These are phyloP conservation scores for Seira ritae DNA, from an alignment of 2,888 invertebrate genomes.

Conservation along the genomic window DNA sequence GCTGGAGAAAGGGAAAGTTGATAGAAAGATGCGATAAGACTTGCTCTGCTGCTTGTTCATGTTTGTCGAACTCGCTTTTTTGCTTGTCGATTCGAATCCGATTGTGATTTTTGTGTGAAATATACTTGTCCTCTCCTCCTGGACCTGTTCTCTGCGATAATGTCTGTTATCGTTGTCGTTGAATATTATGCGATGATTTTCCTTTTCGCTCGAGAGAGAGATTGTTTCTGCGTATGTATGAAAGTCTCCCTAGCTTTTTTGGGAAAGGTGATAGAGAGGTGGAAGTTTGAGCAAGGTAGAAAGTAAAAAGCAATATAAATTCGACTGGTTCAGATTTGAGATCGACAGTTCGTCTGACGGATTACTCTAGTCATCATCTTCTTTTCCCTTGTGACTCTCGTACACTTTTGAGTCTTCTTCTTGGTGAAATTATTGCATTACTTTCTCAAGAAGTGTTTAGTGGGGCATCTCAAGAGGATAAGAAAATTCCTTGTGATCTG, in stretches of 20 bases:
- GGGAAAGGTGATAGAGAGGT: neutral
- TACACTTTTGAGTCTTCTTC: neutral
- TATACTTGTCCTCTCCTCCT: too few relatives aligned
- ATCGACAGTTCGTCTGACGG: constrained; percentile 47
- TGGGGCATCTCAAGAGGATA: too few relatives aligned
- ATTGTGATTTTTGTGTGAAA: neutral
- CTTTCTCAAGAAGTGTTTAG: too few relatives aligned
- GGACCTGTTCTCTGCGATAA: neutral
- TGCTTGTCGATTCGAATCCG: constrained; percentile 12
- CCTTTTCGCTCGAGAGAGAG: constrained; percentile 5
- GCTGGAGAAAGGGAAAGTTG: neutral
- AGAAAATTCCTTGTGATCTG: too few relatives aligned
- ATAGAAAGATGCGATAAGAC: neutral
- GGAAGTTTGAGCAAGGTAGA: neutral
- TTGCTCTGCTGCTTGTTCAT: neutral
- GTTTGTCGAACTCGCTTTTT: neutral
- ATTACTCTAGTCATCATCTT: constrained; percentile 30
- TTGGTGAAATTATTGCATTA: neutral
- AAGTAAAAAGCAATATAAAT: constrained; percentile 35
- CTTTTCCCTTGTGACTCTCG: too few relatives aligned
- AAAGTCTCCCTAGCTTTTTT: neutral
- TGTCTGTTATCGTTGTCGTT: neutral
- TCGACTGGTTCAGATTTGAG: neutral
- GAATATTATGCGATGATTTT: neutral
- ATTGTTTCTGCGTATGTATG: neutral